Conservation (phyloP, 2,113 vertebrate species). For the Tetrax tetrax region DNA sequence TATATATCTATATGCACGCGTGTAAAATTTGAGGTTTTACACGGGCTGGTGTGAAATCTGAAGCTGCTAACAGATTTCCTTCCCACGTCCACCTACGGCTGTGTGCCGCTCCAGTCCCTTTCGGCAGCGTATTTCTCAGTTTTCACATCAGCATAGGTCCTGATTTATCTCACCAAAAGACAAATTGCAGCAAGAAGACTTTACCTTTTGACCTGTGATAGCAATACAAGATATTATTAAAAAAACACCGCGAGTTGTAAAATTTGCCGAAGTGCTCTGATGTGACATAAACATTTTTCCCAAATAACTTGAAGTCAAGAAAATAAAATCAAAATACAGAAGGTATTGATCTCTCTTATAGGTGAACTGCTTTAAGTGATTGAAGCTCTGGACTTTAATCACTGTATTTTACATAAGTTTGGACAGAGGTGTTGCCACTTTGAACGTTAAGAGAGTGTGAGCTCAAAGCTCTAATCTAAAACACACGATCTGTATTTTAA, state of each 20-base stretch:
- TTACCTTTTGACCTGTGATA: conserved; percentile 15
- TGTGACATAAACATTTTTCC: not conserved
- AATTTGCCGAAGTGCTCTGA: not conserved
- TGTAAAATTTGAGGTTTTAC: not conserved
- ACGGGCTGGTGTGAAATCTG: not conserved
- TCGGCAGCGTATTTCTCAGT: not conserved
- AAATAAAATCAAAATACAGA: not conserved
- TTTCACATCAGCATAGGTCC: not conserved
- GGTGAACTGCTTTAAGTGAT: not conserved
- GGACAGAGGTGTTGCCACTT: not conserved
- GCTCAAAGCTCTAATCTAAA: not conserved
- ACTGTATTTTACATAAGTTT: not conserved
- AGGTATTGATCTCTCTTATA: not conserved
- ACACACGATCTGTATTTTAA: not conserved
- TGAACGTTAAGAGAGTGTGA: not conserved
- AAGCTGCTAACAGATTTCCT: not conserved
- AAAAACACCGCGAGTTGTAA: not conserved
- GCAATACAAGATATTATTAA: not conserved
- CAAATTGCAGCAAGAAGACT: not conserved
- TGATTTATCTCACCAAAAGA: not conserved
- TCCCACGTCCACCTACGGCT: not conserved
- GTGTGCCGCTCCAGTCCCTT: not conserved
- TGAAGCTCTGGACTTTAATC: not conserved
- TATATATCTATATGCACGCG: not conserved
- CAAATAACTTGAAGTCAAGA: not conserved